phyloP scores from a whole-genome alignment of 2,888 invertebrate species.

The Cheiracanthium punctorium region DNA sequence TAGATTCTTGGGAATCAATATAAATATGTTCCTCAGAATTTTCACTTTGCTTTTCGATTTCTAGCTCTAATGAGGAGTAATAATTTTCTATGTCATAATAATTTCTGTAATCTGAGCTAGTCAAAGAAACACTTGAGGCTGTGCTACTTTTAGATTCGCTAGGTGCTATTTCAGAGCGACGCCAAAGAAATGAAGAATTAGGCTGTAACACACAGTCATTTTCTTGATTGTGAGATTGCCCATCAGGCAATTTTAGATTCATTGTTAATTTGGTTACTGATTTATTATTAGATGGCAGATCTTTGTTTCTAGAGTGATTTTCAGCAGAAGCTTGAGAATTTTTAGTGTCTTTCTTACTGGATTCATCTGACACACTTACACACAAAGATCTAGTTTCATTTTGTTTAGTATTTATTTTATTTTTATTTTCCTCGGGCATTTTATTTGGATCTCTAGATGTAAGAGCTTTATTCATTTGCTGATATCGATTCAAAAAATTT shows the following conservation, averaged over 20 bases:
- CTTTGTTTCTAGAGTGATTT: neutral
- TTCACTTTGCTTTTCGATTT: conserved; percentile 49
- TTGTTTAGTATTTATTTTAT: neutral
- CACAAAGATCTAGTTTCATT: neutral
- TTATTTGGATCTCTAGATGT: neutral
- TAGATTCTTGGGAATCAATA: conserved; percentile 62
- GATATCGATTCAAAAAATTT: conserved; percentile 46
- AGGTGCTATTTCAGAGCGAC: conserved; percentile 29
- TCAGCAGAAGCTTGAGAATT: too few relatives aligned
- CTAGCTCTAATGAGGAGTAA: conserved; percentile 55
- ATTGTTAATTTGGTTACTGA: neutral
- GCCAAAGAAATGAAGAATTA: conserved; percentile 61
- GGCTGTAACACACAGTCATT: conserved; percentile 29
- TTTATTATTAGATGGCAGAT: neutral
- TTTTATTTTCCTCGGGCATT: neutral
- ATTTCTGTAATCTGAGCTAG: conserved; percentile 56
- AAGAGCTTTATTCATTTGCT: conserved; percentile 32
- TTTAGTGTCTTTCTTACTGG: neutral
- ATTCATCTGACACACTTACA: neutral
- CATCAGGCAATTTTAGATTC: neutral
- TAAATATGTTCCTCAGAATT: conserved; percentile 60
- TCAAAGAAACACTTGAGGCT: conserved; percentile 51
- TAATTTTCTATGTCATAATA: conserved; percentile 62
- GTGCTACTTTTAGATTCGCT: conserved; percentile 58
- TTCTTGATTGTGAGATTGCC: neutral